These are phyloP conservation scores for Operophtera brumata DNA, from an alignment of 2,888 invertebrate genomes.

Conservation along the genomic window DNA sequence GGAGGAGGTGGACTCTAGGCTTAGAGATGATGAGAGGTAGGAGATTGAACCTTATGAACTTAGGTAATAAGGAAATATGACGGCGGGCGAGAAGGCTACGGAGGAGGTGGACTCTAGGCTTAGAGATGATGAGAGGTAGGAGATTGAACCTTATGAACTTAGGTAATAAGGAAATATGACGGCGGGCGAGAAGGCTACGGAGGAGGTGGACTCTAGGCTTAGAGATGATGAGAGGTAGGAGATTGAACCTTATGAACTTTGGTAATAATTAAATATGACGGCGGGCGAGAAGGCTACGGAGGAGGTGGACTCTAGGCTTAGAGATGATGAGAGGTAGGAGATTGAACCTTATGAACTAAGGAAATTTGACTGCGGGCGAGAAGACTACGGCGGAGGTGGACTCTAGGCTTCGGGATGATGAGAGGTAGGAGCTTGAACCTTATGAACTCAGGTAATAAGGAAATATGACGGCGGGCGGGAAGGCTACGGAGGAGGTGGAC, in stretches of 20 bases:
- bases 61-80: too few relatives aligned
- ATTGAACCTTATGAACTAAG: background rate
- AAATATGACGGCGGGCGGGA: too few relatives aligned
- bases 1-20: constrained; percentile 65
- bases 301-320: constrained; percentile 57
- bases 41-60: background rate
- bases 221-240: constrained; percentile 64
- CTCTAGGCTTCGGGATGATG: constrained; percentile 60
- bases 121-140: constrained; percentile 64
- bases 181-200: constrained; percentile 54
- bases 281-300: too few relatives aligned
- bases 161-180: too few relatives aligned
- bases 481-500: too few relatives aligned
- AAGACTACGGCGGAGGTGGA: too few relatives aligned
- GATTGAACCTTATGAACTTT: background rate
- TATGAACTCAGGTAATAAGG: constrained; percentile 48
- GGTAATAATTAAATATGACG: too few relatives aligned
- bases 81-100: constrained; percentile 51
- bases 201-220: constrained; percentile 65
- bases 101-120: constrained; percentile 68
- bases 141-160: background rate
- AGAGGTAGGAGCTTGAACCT: constrained; percentile 53
- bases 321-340: constrained; percentile 64
- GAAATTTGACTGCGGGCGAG: constrained; percentile 37
- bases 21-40: constrained; percentile 66